Evolutionary conservation across 2,888 invertebrate genomes (phyloP).

Genomic region (Prosapia bicincta): DNA sequence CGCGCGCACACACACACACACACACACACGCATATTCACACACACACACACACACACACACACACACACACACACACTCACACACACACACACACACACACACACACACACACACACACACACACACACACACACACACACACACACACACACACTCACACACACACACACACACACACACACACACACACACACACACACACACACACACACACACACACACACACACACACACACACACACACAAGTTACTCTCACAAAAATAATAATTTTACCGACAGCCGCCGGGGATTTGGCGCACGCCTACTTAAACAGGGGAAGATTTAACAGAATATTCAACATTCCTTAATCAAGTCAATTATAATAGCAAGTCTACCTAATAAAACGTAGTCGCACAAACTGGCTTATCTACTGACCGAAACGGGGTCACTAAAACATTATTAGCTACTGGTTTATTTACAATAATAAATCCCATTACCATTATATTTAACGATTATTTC

Average conservation of each 20-base stretch:
- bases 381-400: too few species aligned
- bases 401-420: too few species aligned
- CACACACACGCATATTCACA: background rate
- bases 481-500: too few species aligned
- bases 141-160: constrained; percentile 3
- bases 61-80: constrained; percentile 3
- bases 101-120: constrained; percentile 5
- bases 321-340: too few species aligned
- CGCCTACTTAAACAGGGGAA: too few species aligned
- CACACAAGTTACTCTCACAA: background rate
- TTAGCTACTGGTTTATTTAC: too few species aligned
- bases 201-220: constrained; percentile 2
- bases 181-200: constrained; percentile 5
- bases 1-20: background rate
- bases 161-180: constrained; percentile 5
- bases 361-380: too few species aligned
- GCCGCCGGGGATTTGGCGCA: too few species aligned
- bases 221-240: constrained; percentile 2
- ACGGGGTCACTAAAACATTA: too few species aligned
- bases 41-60: constrained; percentile 5
- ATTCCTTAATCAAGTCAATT: too few species aligned
- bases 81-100: constrained; percentile 5
- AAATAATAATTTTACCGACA: too few species aligned
- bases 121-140: constrained; percentile 5
- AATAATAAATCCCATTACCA: too few species aligned